Conservation (phyloP, 2,113 vertebrate genomes). For the Sceloporus tristichus region DNA sequence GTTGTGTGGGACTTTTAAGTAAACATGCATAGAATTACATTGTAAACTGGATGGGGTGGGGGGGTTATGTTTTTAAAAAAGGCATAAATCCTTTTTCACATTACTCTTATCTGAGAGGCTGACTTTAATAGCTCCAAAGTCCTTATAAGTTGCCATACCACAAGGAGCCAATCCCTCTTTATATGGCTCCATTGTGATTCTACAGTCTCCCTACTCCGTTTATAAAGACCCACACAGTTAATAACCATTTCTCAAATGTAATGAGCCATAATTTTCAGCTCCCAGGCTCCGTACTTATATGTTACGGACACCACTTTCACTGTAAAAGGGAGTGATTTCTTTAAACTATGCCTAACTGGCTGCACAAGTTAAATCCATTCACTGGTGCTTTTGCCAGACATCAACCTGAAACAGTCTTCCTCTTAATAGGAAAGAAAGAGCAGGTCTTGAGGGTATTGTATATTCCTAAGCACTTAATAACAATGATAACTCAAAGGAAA, state of each 20-base stretch:
- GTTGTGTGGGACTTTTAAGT: too few species aligned
- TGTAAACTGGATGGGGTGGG: too few species aligned
- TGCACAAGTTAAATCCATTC: not conserved
- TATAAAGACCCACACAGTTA: not conserved
- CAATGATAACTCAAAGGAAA: conserved; percentile 29
- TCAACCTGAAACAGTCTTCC: not conserved
- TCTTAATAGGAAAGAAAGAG: not conserved
- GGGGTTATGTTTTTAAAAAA: too few species aligned
- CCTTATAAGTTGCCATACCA: not conserved
- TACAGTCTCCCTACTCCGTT: not conserved
- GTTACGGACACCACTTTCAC: not conserved
- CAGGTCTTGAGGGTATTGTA: not conserved
- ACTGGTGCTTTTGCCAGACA: conserved; percentile 43
- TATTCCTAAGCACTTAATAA: not conserved
- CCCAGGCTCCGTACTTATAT: too few species aligned
- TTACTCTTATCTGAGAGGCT: not conserved
- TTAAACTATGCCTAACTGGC: not conserved
- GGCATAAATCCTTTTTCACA: not conserved
- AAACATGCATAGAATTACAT: too few species aligned
- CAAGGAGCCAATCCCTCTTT: not conserved
- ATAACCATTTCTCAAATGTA: not conserved
- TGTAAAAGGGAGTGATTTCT: not conserved
- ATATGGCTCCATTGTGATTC: not conserved
- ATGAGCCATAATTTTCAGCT: not conserved
- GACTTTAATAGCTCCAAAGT: not conserved